These are phyloP conservation scores for Trachelus troglodyta DNA, from an alignment of 2,888 invertebrate species.

Conservation along the genomic window DNA sequence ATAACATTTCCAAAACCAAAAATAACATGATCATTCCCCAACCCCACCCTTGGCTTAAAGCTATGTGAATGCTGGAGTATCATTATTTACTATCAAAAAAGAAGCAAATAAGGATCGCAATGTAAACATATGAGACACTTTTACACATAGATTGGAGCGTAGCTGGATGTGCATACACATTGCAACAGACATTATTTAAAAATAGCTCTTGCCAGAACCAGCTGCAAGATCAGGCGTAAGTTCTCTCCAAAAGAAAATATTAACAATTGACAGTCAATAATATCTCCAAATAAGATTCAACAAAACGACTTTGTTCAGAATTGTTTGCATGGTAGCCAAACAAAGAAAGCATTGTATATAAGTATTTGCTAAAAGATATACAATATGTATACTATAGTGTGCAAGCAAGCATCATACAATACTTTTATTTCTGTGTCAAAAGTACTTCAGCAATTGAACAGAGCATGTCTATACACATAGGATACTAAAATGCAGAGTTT, in stretches of 20 bases:
- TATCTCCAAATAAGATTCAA: background rate
- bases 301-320: background rate
- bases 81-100: constrained; percentile 7
- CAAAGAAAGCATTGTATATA: no score
- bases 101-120: background rate
- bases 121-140: background rate
- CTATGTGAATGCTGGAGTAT: constrained; percentile 37
- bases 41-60: constrained; percentile 3
- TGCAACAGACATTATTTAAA: background rate
- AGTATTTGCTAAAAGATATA: no score
- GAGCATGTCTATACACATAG: no score
- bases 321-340: background rate
- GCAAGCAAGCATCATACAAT: no score
- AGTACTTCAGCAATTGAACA: no score
- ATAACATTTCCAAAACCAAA: background rate
- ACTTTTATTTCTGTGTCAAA: no score
- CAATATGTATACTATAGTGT: no score
- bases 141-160: background rate
- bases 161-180: background rate
- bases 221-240: background rate
- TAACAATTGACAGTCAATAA: no score
- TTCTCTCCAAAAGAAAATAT: no score
- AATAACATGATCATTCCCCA: background rate
- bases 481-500: no score
- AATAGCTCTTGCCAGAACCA: background rate